These are phyloP conservation scores for Chesias legatella DNA, from an alignment of 2,888 invertebrate genomes.

Conservation along the genomic window DNA sequence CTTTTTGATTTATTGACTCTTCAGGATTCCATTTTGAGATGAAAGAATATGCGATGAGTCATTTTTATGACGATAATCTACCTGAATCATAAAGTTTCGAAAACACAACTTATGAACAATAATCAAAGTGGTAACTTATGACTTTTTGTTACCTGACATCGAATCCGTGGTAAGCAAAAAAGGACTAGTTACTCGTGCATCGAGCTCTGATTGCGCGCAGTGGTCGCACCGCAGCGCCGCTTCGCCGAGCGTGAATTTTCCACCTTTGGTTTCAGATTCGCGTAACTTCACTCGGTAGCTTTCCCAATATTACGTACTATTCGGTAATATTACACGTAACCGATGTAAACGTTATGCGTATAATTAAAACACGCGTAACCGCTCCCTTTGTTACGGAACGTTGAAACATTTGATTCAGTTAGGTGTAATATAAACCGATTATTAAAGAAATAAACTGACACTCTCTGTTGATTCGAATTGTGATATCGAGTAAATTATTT, in stretches of 20 bases:
- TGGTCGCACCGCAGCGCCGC: constrained; percentile 36
- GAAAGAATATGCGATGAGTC: constrained; percentile 4
- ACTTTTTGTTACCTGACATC: too few relatives aligned
- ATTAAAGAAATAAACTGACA: too few relatives aligned
- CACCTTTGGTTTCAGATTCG: constrained; percentile 75
- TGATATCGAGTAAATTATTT: too few relatives aligned
- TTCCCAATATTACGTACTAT: constrained; percentile 74
- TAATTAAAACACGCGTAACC: constrained; percentile 34
- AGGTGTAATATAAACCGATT: too few relatives aligned
- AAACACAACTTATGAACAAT: too few relatives aligned
- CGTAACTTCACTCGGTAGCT: constrained; percentile 70
- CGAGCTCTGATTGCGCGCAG: background rate
- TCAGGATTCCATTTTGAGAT: constrained; percentile 10
- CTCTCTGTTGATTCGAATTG: too few relatives aligned
- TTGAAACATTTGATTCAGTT: constrained; percentile 22
- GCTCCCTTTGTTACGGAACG: constrained; percentile 17
- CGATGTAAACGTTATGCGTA: constrained; percentile 45
- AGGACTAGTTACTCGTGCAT: background rate
- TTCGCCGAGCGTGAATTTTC: constrained; percentile 74
- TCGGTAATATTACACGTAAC: constrained; percentile 68
- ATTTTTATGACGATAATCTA: background rate
- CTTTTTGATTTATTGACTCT: constrained; percentile 41
- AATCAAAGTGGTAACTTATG: too few relatives aligned
- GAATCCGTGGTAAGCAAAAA: background rate
- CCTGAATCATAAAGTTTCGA: too few relatives aligned